Evolutionary conservation across 2,113 vertebrate genomes (phyloP).

Genomic region (Ramphastos sulfuratus): DNA sequence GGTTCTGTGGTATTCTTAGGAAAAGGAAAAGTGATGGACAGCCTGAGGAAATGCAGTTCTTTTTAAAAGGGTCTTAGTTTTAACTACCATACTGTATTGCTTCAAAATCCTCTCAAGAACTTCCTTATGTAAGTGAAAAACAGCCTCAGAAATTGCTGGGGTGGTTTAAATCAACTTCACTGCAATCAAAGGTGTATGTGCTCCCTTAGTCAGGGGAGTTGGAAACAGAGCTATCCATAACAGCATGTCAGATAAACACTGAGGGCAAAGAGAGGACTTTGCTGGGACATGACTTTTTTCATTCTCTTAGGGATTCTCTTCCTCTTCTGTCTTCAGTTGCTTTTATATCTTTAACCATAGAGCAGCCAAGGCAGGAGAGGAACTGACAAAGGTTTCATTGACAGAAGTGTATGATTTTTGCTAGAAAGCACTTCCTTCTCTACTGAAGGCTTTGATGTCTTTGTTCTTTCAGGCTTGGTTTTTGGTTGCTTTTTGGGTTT

Average conservation of each 20-base stretch:
- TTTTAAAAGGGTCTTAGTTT: not conserved
- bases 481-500: not conserved
- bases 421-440: slow-evolving; percentile 76
- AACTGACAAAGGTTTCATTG: slow-evolving; percentile 77
- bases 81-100: not conserved
- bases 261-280: slow-evolving; percentile 49
- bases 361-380: slow-evolving; percentile 63
- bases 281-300: slow-evolving; percentile 59
- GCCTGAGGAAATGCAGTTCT: not conserved
- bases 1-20: not conserved
- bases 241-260: slow-evolving; percentile 5
- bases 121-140: not conserved
- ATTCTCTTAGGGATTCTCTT: slow-evolving; percentile 54
- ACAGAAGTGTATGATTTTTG: slow-evolving; percentile 71
- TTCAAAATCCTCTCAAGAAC: slow-evolving; percentile 2
- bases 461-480: slow-evolving; percentile 69
- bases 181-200: not conserved
- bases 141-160: not conserved
- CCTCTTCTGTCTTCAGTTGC: slow-evolving; percentile 56
- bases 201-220: slow-evolving; percentile 44
- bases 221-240: slow-evolving; percentile 22
- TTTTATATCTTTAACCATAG: slow-evolving; percentile 44
- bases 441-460: slow-evolving; percentile 74
- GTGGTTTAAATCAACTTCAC: not conserved
- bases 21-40: not conserved